Evolutionary conservation across 2,797 vertebrate genomes (phyloP).

Genomic region (Crax fasciolata): DNA sequence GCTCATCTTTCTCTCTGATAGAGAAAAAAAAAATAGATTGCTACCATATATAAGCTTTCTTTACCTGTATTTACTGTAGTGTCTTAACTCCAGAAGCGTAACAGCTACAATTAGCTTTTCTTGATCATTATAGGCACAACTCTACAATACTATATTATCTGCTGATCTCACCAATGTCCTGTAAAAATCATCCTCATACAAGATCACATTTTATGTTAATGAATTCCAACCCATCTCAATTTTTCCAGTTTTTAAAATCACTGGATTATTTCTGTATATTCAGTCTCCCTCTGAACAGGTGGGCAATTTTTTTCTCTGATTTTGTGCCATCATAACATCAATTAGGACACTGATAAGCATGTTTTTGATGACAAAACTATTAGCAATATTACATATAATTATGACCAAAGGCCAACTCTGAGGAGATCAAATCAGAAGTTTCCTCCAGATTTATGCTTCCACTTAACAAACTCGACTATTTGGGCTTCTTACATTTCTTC

Average conservation of each 20-base stretch:
- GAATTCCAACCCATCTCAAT: not conserved
- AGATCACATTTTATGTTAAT: not conserved
- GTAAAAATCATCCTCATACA: not conserved
- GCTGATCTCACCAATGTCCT: not conserved
- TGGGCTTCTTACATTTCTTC: not conserved
- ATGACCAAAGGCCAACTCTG: not conserved
- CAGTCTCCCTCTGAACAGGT: not conserved
- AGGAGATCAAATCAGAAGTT: not conserved
- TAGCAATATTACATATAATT: not conserved
- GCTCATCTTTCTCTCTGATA: not conserved
- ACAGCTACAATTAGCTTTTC: not conserved
- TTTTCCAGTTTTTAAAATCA: not conserved
- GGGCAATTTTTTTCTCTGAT: not conserved
- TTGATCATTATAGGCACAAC: not conserved
- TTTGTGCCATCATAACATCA: not conserved
- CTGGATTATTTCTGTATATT: not conserved
- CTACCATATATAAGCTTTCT: not conserved
- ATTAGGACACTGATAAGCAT: not conserved
- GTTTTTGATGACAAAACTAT: not conserved
- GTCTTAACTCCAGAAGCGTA: not conserved
- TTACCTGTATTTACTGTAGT: not conserved
- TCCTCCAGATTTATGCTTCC: not conserved
- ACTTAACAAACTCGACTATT: not conserved
- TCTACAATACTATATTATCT: not conserved
- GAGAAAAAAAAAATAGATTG: not conserved